These are phyloP conservation scores for Peromyscus leucopus DNA, from an alignment of 2,113 vertebrate species.

Conservation along the genomic window DNA sequence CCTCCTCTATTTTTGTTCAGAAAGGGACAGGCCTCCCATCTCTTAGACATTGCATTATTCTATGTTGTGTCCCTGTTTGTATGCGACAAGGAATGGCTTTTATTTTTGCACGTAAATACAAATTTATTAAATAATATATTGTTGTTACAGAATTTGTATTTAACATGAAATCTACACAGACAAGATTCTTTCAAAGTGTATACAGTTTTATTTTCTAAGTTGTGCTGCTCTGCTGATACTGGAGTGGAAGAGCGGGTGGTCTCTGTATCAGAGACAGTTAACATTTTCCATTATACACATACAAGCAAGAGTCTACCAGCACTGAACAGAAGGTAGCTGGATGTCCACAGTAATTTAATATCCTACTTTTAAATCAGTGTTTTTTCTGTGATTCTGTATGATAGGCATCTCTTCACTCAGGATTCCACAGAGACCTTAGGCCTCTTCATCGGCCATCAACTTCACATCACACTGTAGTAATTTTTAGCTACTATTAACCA, in stretches of 20 bases:
- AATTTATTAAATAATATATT: background rate
- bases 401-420: conserved; percentile 18
- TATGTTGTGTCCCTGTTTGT: background rate
- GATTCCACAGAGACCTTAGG: background rate
- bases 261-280: rapidly evolving
- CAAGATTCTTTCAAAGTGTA: background rate
- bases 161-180: background rate
- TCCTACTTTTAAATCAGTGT: background rate
- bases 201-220: background rate
- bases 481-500: conserved; percentile 65
- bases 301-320: background rate
- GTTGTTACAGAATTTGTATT: background rate
- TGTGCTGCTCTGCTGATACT: background rate
- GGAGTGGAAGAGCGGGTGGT: background rate
- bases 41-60: background rate
- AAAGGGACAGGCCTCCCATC: too few species aligned
- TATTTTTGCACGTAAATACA: background rate
- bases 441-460: conserved; percentile 35
- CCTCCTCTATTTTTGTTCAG: too few species aligned
- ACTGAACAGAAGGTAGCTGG: background rate
- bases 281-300: rapidly evolving
- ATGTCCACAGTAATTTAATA: background rate
- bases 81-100: background rate
- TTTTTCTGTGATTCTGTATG: background rate
- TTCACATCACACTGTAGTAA: conserved; percentile 49